Evolutionary conservation across 1,140 invertebrate species (phyloP), one percentile per base, ranked within the genome.

Genomic region (Drosophila dunni): DNA sequence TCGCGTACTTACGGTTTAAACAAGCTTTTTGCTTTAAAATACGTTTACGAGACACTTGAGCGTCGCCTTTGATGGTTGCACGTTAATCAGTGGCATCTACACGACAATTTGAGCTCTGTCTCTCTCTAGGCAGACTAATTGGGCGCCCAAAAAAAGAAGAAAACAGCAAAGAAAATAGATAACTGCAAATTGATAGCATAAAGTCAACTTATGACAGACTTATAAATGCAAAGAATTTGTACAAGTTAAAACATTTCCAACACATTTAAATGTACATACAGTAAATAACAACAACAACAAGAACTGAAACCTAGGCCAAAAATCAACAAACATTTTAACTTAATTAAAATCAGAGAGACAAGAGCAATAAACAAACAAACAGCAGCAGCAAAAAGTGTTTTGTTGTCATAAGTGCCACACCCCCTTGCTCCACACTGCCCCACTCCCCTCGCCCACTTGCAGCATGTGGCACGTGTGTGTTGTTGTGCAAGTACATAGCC

Each of bases 11-110:
- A 66, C 29, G 54, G 24, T 46, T 57, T 51, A 36, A 48, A 69
- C 57, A 74, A 38, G 71, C 34, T 63, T 74, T 69, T 24, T 57
- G 65, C 66, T 74, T 69, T 62, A 69, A 74, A 74, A 68, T 69
- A 38, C 71, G 51, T 69, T 74, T 74, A 69, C 42, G 64, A 68
- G 56, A 56, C 64, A 68, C 64, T 68, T 61, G 48, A 68, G 70
- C 56, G 34, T 46, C 70, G 56, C 51, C 50, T 69, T 69, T 74
- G 71, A 74, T 48, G 17, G 48, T 61, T 24, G 15, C 24, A 8
- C 44, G 48, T 69, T 62, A 74, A 62, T 69, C 71, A 74, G 50
- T 62, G 65, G 65, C 42, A 58, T 58, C 33, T 38, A 65, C 9
- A 9, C 40, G 40, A n/a, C 38, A 44, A 58, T 56, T 56, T 56